phyloP scores from a whole-genome alignment of 2,888 invertebrate genomes.

The Craniophora ligustri region DNA sequence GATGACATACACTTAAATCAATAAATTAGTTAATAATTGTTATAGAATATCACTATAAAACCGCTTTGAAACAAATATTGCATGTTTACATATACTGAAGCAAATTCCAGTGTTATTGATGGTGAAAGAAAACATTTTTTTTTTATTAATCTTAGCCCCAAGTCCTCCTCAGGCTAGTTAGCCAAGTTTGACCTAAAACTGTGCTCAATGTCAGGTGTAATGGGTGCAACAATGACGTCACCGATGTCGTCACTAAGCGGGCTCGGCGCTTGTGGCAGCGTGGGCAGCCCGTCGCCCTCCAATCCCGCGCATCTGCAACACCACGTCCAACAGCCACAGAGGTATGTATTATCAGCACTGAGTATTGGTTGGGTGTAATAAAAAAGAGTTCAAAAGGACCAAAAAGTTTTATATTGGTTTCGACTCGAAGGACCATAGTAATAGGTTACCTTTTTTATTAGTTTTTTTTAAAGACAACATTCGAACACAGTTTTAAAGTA shows the following conservation, averaged over 20 bases:
- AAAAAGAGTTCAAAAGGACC: no score
- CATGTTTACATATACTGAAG: no score
- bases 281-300: conserved; percentile 91
- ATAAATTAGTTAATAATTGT: not conserved
- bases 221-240: conserved; percentile 79
- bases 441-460: no score
- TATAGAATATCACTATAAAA: no score
- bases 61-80: no score
- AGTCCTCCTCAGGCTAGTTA: no score
- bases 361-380: not conserved
- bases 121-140: no score
- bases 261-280: conserved; percentile 84
- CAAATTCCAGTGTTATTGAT: no score
- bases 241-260: conserved; percentile 80
- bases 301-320: conserved; percentile 88
- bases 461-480: no score
- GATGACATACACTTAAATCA: no score
- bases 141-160: no score
- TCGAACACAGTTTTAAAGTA: no score
- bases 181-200: conserved; percentile 1
- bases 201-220: conserved; percentile 67
- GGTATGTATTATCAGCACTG: conserved; percentile 55
- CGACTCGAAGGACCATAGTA: not conserved
- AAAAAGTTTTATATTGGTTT: not conserved
- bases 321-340: conserved; percentile 87